Percentiles rank a stretch among this genome's conserved stretches.
Conservation (phyloP, 2,888 invertebrate genomes). For the Zygaena filipendulae region DNA sequence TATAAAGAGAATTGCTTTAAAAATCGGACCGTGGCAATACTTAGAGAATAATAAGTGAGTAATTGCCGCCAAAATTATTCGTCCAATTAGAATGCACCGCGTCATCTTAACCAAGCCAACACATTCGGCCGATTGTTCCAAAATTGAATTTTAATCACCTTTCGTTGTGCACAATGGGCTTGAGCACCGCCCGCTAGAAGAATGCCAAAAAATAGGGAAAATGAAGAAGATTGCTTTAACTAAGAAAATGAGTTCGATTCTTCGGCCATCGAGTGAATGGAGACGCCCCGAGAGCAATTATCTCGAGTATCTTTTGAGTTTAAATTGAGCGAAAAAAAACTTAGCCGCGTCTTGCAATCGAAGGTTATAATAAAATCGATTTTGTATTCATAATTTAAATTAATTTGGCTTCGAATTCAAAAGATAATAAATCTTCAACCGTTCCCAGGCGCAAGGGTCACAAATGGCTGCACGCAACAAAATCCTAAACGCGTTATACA, state of each 20-base stretch:
- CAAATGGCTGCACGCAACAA: constrained; percentile 41
- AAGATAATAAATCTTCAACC: constrained; percentile 23
- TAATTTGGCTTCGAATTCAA: no score
- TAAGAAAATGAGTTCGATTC: constrained; percentile 51
- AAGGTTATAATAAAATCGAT: constrained; percentile 18
- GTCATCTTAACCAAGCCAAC: constrained; percentile 40
- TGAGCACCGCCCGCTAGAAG: constrained; percentile 28
- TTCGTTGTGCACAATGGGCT: constrained; percentile 56
- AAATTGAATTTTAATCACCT: constrained; percentile 69
- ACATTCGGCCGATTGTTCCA: constrained; percentile 58
- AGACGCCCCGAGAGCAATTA: constrained; percentile 50
- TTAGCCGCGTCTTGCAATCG: constrained; percentile 25
- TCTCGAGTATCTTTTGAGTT: constrained; percentile 68
- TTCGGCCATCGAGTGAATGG: constrained; percentile 37
- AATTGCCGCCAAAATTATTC: constrained; percentile 37
- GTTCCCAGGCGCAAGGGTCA: constrained; percentile 38
- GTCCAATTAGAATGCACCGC: constrained; percentile 65
- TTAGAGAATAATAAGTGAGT: no score
- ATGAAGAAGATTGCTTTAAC: constrained; percentile 52
- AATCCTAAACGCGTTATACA: constrained; percentile 27
- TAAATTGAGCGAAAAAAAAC: constrained; percentile 67
- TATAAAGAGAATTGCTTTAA: no score
- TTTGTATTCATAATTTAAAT: no score
- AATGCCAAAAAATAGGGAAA: constrained; percentile 64
- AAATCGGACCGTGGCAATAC: no score